These are phyloP conservation scores for Zygogramma bicolorata DNA, from an alignment of 2,888 invertebrate genomes.

Conservation along the genomic window DNA sequence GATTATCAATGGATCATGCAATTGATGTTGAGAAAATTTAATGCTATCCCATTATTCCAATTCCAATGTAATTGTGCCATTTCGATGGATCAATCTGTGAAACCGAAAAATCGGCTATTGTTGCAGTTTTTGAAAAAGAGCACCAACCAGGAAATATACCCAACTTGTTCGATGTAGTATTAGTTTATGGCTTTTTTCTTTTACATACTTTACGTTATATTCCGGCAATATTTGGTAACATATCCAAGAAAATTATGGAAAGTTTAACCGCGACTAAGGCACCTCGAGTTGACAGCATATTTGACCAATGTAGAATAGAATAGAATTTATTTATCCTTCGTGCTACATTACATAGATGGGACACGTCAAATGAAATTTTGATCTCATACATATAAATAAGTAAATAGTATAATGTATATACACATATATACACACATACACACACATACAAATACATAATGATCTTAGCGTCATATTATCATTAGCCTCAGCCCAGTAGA, in stretches of 20 bases:
- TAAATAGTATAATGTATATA: too few relatives aligned
- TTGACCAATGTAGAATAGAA: too few relatives aligned
- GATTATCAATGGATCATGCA: constrained; percentile 40
- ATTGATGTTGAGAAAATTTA: constrained; percentile 42
- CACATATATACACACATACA: too few relatives aligned
- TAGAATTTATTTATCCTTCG: too few relatives aligned
- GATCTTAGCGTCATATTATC: too few relatives aligned
- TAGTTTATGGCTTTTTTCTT: constrained; percentile 53
- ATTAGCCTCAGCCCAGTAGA: too few relatives aligned
- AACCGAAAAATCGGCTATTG: constrained; percentile 53
- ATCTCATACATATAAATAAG: too few relatives aligned
- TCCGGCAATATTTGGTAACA: constrained; percentile 43
- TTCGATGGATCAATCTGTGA: constrained; percentile 50
- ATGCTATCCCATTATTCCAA: constrained; percentile 42
- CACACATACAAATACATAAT: too few relatives aligned
- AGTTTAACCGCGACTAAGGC: constrained; percentile 39
- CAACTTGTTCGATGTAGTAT: constrained; percentile 35
- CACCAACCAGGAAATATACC: constrained; percentile 31
- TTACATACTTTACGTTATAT: constrained; percentile 50
- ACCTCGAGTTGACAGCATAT: constrained; percentile 46
- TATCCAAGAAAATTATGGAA: constrained; percentile 45
- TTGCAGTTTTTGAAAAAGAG: constrained; percentile 41
- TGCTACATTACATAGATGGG: too few relatives aligned
- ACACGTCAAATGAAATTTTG: too few relatives aligned
- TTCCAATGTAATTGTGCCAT: constrained; percentile 52